Evolutionary conservation across 2,113 vertebrate genomes (phyloP), one percentile per base, ranked within the genome.

Genomic region (Mastomys natalensis): DNA sequence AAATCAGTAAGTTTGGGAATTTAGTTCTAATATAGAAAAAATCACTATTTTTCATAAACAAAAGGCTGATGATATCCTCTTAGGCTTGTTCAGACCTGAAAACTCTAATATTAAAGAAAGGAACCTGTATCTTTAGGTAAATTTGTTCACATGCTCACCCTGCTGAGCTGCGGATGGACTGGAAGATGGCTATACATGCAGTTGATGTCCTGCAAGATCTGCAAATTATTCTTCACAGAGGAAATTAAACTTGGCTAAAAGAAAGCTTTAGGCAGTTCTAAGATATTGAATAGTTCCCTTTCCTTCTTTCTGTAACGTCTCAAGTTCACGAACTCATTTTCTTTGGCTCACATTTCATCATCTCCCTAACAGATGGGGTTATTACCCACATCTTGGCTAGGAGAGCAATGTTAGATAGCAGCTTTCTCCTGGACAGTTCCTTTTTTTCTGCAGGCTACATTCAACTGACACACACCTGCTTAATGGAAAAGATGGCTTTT

Each of bases 261-360:
- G 95, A 97, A 96, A 93, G 94, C 92, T 97, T 94, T 95, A 97
- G 90, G 81, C 97, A 60, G 43, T 92, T 78, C 95, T 96, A 90
- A 80, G 91, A 77, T 97, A 92, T 84, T 96, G 90, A 77, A 95
- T 91, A 86, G 31, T 89, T 97, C 72, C 94, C 5, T 19, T 84
- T 87, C 64, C 93, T 74, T 92, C 76, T 89, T 73, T 17, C 12
- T 31, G 96, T 97, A 97, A 86, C 43, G 77, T 95, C 90, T 88
- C 81, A 95, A 66, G 80, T 98, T 97, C 98, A 84, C 72, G 95
- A 94, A 97, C 91, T 97, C 87, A 91, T 82, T 97, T 98, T 98
- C 93, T 98, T 97, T 95, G 76, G 45, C 93, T 90, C 40, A 93
- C 82, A 93, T 98, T 96, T 78, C 87, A 97, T 97, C 60, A 92